A percentile compares a stretch with the other conserved stretches of the same genome.
These are phyloP conservation scores for Dasyornis broadbenti DNA, from an alignment of 2,113 vertebrate genomes.

Conservation along the genomic window DNA sequence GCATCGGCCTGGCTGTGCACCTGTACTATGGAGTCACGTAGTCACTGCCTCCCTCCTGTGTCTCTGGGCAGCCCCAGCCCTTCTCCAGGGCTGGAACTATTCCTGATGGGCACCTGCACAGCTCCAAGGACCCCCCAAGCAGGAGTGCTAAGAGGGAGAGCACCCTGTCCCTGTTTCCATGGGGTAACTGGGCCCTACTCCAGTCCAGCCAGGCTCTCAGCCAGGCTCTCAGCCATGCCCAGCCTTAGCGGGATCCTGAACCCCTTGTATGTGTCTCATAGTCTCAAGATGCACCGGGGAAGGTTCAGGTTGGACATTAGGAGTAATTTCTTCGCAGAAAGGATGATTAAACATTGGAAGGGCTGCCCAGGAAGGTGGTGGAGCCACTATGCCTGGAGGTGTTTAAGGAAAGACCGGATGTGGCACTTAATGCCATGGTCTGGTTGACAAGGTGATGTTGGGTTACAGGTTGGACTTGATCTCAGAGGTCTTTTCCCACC, in stretches of 20 bases:
- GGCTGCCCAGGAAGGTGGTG: not conserved
- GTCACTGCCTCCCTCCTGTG: not conserved
- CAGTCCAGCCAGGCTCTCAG: fast-evolving
- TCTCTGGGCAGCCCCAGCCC: not conserved
- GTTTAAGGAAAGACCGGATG: no score
- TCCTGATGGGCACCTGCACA: not conserved
- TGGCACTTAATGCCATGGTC: not conserved
- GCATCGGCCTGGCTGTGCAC: slow-evolving; percentile 82
- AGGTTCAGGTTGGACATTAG: not conserved
- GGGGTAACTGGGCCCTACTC: not conserved
- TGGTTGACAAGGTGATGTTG: not conserved
- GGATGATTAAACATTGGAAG: not conserved
- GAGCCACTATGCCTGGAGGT: not conserved
- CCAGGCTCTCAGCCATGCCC: fast-evolving
- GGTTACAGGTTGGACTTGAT: not conserved
- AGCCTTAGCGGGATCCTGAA: not conserved
- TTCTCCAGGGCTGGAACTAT: not conserved
- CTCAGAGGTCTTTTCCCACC: not conserved
- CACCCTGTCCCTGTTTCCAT: not conserved
- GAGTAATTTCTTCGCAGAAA: not conserved
- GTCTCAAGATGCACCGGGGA: not conserved
- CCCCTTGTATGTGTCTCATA: fast-evolving
- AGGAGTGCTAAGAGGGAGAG: not conserved
- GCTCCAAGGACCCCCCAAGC: fast-evolving
- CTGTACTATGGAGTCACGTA: slow-evolving; percentile 81